Conservation (phyloP, 2,888 invertebrate genomes). For the Antitype chi region DNA sequence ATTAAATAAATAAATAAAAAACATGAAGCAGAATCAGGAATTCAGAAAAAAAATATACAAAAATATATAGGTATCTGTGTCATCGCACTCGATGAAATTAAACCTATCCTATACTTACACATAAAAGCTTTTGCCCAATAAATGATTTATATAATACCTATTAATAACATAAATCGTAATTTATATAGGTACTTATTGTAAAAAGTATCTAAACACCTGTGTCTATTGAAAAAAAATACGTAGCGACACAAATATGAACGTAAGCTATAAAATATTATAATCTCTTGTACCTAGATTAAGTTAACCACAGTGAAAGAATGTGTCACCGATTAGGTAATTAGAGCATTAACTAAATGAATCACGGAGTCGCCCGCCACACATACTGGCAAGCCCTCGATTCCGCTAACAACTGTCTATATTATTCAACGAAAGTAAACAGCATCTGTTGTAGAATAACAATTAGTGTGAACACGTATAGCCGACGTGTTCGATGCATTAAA, state of each 20-base stretch:
- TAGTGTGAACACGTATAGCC: slow-evolving; percentile 81
- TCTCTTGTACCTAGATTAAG: slow-evolving; percentile 24
- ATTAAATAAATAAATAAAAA: too few relatives aligned
- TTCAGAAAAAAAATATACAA: not conserved
- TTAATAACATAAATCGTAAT: not conserved
- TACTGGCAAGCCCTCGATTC: slow-evolving; percentile 78
- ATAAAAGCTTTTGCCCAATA: slow-evolving; percentile 5
- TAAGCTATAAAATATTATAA: slow-evolving; percentile 14
- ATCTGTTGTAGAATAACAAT: slow-evolving; percentile 88
- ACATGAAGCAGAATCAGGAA: slow-evolving; percentile 7
- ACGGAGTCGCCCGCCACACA: slow-evolving; percentile 73
- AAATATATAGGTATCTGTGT: not conserved
- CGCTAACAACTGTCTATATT: slow-evolving; percentile 80
- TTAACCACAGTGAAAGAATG: slow-evolving; percentile 48
- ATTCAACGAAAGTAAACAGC: slow-evolving; percentile 90
- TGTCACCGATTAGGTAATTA: slow-evolving; percentile 67
- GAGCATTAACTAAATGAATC: slow-evolving; percentile 77
- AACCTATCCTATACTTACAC: not conserved
- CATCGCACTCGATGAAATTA: slow-evolving; percentile 4
- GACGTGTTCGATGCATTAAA: slow-evolving; percentile 86
- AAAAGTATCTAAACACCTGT: slow-evolving; percentile 2
- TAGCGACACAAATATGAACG: slow-evolving; percentile 14
- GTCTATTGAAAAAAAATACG: not conserved
- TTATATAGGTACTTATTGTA: not conserved
- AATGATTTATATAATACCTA: not conserved